Evolutionary conservation across 2,888 invertebrate species (phyloP), one percentile per base, ranked within the genome.

Genomic region (Agrochola litura): DNA sequence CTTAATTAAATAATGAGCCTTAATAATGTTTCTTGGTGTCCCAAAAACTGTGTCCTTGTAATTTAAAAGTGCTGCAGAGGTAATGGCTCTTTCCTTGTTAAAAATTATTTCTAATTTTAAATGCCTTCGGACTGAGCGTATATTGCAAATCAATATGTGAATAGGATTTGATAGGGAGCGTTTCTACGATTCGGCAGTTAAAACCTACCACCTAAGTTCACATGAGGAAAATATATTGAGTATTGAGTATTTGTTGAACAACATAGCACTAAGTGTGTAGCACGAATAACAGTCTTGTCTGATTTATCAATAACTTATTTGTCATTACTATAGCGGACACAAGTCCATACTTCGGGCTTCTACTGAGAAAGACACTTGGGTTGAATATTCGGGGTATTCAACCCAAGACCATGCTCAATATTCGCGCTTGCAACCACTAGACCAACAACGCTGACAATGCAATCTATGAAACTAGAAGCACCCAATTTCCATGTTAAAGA

Each of bases 1-100:
- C 70, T 84, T 84, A 84, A 82, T 82, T 82, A 74, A 75, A 81
- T 84, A 84, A 82, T 84, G 70, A 75, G 60, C 52, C 30, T 66
- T 56, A 60, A 79, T 73, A 66, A 79, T 80, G 72, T 69, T 56
- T 43, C 58, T 66, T 67, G 61, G 49, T 74, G 75, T 81, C 30
- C 22, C 37, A 1, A 69, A 80, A 58, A 64, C 43, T 25, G 30
- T 43, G 61, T 74, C 81, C 30, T 63, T 52, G 69, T n/a, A 70
- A 68, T 63, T 75, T 49, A 66, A 46, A 37, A 14, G 10, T 25
- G 25, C 58, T 25, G 25, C 58, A 58, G 58, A 6, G 30, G 10
- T 46, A 65, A 25, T 63, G 37, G 46, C 49, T 63, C 25, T 43
- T 65, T 82, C 77, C 77, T 66, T 10, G 12, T 60, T 82, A 54